Percentiles rank a stretch among this genome's conserved stretches.
phyloP scores from a whole-genome alignment of 2,888 invertebrate genomes.

The Nebria brevicollis region DNA sequence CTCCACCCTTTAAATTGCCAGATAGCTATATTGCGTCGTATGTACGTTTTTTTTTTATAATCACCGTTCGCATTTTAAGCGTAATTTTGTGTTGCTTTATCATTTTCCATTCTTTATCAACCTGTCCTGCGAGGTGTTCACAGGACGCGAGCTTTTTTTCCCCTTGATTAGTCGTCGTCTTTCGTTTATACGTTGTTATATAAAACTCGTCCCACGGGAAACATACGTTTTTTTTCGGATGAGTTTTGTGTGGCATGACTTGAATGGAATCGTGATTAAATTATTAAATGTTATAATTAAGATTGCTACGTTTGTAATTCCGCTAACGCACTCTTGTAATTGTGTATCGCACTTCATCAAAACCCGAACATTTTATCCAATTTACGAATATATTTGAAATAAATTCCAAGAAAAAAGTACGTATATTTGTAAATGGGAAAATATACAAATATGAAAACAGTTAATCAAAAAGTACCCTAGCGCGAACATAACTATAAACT shows the following conservation, averaged over 20 bases:
- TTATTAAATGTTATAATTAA: not conserved
- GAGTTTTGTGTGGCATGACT: constrained; percentile 25
- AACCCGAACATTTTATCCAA: too few relatives aligned
- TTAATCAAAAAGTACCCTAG: constrained; percentile 25
- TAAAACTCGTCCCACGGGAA: constrained; percentile 26
- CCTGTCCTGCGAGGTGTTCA: constrained; percentile 2
- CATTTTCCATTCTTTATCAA: constrained; percentile 44
- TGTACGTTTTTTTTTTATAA: constrained; percentile 32
- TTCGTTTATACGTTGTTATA: constrained; percentile 27
- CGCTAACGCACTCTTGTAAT: too few relatives aligned
- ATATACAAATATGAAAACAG: constrained; percentile 29
- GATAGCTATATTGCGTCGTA: constrained; percentile 15
- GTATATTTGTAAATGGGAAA: constrained; percentile 15
- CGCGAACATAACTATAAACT: not conserved
- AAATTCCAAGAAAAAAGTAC: too few relatives aligned
- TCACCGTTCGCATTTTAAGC: constrained; percentile 39
- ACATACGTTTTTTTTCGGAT: constrained; percentile 1
- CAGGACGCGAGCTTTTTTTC: constrained; percentile 20
- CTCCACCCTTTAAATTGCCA: constrained; percentile 37
- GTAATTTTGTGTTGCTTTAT: constrained; percentile 45
- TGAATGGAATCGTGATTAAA: constrained; percentile 6
- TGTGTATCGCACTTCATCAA: too few relatives aligned
- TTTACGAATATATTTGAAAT: too few relatives aligned
- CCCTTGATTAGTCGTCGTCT: constrained; percentile 34
- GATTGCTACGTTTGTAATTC: not conserved